A percentile compares a stretch with the other conserved stretches of the same genome.
Conservation (phyloP, 2,113 vertebrate species). For the Tragelaphus imberbis region DNA sequence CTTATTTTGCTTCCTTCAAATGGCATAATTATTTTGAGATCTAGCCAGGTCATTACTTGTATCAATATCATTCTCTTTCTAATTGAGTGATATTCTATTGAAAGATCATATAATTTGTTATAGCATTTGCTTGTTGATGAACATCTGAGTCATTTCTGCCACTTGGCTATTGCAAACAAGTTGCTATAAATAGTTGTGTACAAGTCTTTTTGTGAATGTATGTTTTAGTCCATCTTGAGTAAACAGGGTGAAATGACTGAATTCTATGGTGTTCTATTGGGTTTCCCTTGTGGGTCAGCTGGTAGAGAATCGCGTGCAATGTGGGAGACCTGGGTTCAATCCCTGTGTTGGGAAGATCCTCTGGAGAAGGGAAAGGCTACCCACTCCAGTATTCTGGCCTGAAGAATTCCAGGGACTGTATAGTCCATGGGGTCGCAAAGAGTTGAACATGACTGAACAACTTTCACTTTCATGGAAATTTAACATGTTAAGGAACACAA, state of each 20-base stretch:
- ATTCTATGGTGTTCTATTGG: background rate
- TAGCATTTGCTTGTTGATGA: background rate
- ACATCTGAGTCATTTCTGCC: background rate
- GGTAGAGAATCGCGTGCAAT: background rate
- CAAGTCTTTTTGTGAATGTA: background rate
- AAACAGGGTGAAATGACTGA: background rate
- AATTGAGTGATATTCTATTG: background rate
- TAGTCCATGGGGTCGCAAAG: background rate
- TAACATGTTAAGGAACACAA: background rate
- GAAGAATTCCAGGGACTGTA: background rate
- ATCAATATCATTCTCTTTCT: background rate
- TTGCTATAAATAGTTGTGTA: background rate
- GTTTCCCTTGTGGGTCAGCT: background rate
- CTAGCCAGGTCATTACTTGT: background rate
- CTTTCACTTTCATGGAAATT: background rate
- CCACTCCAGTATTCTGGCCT: background rate
- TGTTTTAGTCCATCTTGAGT: background rate
- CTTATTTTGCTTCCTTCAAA: background rate
- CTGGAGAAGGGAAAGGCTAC: background rate
- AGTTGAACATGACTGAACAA: fast-evolving
- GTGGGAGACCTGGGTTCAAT: background rate
- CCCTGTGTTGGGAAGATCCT: background rate
- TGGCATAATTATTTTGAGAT: background rate
- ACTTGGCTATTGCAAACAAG: background rate
- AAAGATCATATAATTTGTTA: background rate